Evolutionary conservation across 2,797 vertebrate genomes (phyloP).

Genomic region (Sebastes umbrosus): DNA sequence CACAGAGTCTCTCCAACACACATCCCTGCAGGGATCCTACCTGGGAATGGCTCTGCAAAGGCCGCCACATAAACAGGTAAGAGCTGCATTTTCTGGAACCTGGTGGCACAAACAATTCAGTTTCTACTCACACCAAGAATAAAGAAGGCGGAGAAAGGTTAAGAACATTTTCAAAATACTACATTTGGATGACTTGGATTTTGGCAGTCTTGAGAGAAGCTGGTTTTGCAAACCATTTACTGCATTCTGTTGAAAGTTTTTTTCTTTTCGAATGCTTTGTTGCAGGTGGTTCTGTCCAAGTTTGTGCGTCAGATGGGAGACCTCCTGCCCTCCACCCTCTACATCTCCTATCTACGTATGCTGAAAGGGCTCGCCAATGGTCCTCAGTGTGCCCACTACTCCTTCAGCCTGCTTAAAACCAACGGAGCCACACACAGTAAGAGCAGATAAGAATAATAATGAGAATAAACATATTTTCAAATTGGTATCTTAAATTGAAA

Average conservation of each 20-base stretch:
- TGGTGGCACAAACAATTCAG: background rate
- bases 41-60: constrained; percentile 93
- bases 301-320: constrained; percentile 99
- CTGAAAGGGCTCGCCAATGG: constrained; percentile 92
- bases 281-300: constrained; percentile 96
- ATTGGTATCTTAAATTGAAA: background rate
- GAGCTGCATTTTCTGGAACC: background rate
- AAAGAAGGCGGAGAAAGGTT: background rate
- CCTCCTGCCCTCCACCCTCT: constrained; percentile 93
- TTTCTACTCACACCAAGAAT: background rate
- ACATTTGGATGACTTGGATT: background rate
- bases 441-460: constrained; percentile 10
- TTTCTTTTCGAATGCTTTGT: constrained; percentile 12
- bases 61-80: constrained; percentile 96
- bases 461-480: background rate
- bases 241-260: background rate
- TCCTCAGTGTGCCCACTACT: constrained; percentile 96
- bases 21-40: constrained; percentile 92
- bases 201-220: background rate
- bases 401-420: constrained; percentile 96
- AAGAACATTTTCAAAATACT: background rate
- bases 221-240: background rate
- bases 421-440: constrained; percentile 96
- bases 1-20: constrained; percentile 94
- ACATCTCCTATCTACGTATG: constrained; percentile 96